These are phyloP conservation scores for Oasisia sp. DNA, from an alignment of 2,888 invertebrate genomes.

Conservation along the genomic window DNA sequence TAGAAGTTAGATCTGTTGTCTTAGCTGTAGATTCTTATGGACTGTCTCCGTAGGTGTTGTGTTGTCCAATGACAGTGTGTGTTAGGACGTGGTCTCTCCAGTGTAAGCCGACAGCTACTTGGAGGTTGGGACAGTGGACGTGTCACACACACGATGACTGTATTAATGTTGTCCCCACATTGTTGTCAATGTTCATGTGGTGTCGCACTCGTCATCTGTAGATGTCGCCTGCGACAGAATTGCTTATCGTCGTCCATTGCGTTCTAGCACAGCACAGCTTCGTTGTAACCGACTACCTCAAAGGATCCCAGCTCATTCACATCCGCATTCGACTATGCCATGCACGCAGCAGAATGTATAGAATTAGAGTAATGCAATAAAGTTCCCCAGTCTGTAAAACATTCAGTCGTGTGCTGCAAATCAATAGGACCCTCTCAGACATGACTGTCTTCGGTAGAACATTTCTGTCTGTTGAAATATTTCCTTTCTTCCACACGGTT, in stretches of 20 bases:
- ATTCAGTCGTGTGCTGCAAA: neutral
- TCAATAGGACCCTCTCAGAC: neutral
- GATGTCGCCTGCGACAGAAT: neutral
- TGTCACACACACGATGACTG: neutral
- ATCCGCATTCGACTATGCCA: neutral
- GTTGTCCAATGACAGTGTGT: neutral
- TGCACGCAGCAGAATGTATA: neutral
- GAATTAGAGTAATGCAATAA: neutral
- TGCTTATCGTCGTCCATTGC: neutral
- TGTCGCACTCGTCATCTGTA: neutral
- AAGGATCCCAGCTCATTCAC: slow-evolving; percentile 1
- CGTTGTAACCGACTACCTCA: neutral
- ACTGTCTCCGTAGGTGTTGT: neutral
- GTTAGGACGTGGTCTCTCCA: neutral
- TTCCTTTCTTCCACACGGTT: neutral
- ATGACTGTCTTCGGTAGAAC: neutral
- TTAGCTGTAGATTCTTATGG: neutral
- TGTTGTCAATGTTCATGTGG: neutral
- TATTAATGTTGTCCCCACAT: neutral
- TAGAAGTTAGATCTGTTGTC: neutral
- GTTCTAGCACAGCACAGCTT: neutral
- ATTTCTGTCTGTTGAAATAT: neutral
- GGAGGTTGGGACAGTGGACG: neutral
- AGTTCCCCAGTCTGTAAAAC: neutral
- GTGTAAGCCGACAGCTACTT: neutral